phyloP scores from a whole-genome alignment of 92 coral and sea anemone genomes.

The Palythoa grandis region DNA sequence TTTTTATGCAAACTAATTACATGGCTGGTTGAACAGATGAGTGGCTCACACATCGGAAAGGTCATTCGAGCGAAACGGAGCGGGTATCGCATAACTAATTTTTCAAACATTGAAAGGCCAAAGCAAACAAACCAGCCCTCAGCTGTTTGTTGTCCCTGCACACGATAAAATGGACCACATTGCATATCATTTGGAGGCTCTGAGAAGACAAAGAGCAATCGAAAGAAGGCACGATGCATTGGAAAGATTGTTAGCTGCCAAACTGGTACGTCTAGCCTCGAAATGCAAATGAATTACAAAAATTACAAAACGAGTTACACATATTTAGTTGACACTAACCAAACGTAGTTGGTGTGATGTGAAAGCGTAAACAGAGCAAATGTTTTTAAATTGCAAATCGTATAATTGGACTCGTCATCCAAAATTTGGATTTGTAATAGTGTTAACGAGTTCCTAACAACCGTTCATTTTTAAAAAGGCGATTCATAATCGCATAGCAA shows the following conservation, averaged over 20 bases:
- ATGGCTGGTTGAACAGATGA: neutral
- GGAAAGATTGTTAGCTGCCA: constrained; percentile 43
- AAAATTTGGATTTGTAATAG: neutral
- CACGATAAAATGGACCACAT: constrained; percentile 57
- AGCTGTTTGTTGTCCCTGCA: neutral
- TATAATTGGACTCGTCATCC: neutral
- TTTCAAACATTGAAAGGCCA: neutral
- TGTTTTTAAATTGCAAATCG: neutral
- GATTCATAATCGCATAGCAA: too few relatives aligned
- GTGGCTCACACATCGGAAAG: constrained; percentile 10
- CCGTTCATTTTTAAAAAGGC: too few relatives aligned
- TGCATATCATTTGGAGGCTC: constrained; percentile 81
- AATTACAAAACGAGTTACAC: too few relatives aligned
- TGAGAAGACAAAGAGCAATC: constrained; percentile 67
- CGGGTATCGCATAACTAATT: neutral
- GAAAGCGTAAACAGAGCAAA: neutral
- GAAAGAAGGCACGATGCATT: constrained; percentile 65
- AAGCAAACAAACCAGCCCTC: neutral
- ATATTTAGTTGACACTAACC: too few relatives aligned
- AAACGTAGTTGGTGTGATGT: neutral
- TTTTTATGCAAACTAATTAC: neutral
- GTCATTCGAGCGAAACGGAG: neutral
- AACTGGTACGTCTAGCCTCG: constrained; percentile 14
- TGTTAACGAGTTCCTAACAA: neutral
- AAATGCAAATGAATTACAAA: too few relatives aligned